phyloP scores from a whole-genome alignment of 2,888 invertebrate species.

The Cosmorhoe ocellata region DNA sequence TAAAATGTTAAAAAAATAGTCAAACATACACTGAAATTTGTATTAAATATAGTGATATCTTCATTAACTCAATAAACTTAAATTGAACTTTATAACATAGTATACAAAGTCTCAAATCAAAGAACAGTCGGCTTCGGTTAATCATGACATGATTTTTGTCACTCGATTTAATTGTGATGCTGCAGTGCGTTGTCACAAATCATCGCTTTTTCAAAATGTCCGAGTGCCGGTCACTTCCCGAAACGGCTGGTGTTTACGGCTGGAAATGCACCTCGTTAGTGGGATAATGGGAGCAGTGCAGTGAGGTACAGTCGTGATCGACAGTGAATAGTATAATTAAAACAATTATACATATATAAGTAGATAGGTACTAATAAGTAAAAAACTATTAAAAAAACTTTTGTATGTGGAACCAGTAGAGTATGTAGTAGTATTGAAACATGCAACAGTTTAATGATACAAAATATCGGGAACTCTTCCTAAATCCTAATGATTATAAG shows the following conservation, averaged over 20 bases:
- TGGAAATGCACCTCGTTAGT: conserved; percentile 73
- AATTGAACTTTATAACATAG: conserved; percentile 38
- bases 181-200: conserved; percentile 67
- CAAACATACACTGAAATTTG: conserved; percentile 8
- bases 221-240: conserved; percentile 51
- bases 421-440: too few species aligned
- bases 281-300: conserved; percentile 66
- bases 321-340: conserved; percentile 28
- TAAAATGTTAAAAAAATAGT: too few species aligned
- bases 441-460: too few species aligned
- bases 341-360: too few species aligned
- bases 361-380: too few species aligned
- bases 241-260: conserved; percentile 53
- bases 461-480: too few species aligned
- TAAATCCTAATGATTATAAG: too few species aligned
- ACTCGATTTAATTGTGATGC: conserved; percentile 71
- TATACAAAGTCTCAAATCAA: conserved; percentile 8
- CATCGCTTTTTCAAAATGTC: conserved; percentile 71
- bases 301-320: conserved; percentile 44
- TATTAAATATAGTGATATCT: conserved; percentile 9
- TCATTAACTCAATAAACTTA: conserved; percentile 17
- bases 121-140: conserved; percentile 9
- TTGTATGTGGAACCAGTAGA: too few species aligned
- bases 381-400: too few species aligned
- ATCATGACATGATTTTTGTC: conserved; percentile 59